Base-by-base conservation (phyloP, 2,113 vertebrate species). In the Amia ocellicauda region DNA sequence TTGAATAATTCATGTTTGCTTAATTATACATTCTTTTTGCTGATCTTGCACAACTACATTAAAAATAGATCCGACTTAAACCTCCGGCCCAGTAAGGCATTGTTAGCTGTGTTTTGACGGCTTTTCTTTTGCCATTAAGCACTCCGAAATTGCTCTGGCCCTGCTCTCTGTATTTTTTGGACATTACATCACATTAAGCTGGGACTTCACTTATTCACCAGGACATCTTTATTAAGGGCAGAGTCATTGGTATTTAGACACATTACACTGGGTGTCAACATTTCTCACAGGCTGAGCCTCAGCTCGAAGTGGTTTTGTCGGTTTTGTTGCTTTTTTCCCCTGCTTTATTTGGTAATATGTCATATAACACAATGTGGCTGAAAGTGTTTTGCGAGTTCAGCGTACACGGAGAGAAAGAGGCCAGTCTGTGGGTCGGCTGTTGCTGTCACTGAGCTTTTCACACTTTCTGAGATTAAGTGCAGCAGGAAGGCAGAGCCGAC, bases 21-120 rank as follows among this genome's bases (percentile, higher is more conserved):
- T 83, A 85, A 84, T 85, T 83, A 86, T 80, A 77, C 80, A 85
- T 83, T 86, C 83, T 75, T 83, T 86, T 83, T 84, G 78, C 81
- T 68, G 77, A 79, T 81, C 69, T 76, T 77, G 62, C 81, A 75
- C 81, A 78, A 74, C 69, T 66, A 71, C 80, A 85, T 86, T 82
- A 85, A 86, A 86, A 82, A 86, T 85, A 85, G 80, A 84, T 86
- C 82, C 81, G 75, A 85, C 77, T 77, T 61, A 72, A 66, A 14
- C 27, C 49, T 67, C 80, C 67, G n/a, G 74, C 78, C 69, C 76
- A 63, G 58, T 8, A 70, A 31, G 50, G 40, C 62, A 41, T 23
- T 55, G 52, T 55, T 55, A 42, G 51, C 62, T 55, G 36, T 63
- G 51, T 63, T 63, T 54, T 63, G 62, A 63, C 62, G 41, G 22